A percentile compares a stretch with the other conserved stretches of the same genome.
phyloP scores from a whole-genome alignment of 2,797 vertebrate species.

The Gallirallus australis region DNA sequence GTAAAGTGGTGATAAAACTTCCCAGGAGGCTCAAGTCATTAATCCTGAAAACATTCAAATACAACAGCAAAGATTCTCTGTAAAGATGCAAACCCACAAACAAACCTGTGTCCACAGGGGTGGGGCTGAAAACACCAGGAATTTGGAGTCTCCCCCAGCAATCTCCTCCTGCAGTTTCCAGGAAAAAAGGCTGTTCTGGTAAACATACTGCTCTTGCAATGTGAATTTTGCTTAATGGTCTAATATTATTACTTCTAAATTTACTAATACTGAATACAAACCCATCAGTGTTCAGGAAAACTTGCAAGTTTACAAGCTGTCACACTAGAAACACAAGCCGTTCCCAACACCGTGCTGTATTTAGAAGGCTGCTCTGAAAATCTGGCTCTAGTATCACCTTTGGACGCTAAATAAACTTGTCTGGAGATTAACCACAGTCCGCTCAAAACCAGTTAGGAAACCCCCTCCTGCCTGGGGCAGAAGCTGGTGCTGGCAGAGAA shows the following conservation, averaged over 20 bases:
- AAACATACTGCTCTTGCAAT: not conserved
- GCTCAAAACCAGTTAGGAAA: slow-evolving; percentile 47
- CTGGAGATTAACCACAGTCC: slow-evolving; percentile 50
- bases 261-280: slow-evolving; percentile 23
- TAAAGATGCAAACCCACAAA: slow-evolving; percentile 19
- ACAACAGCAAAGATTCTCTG: not conserved
- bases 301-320: not conserved
- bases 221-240: not conserved
- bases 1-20: not conserved
- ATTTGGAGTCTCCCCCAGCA: not conserved
- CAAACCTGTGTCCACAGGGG: not conserved
- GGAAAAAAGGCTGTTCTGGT: not conserved
- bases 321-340: not conserved
- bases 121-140: slow-evolving; percentile 6
- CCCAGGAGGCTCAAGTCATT: not conserved
- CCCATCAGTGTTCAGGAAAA: not conserved
- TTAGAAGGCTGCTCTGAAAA: slow-evolving; percentile 46
- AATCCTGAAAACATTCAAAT: slow-evolving; percentile 11
- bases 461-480: slow-evolving; percentile 15
- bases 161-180: not conserved
- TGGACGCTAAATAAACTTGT: slow-evolving; percentile 52
- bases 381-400: slow-evolving; percentile 48
- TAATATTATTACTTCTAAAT: slow-evolving; percentile 9
- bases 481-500: slow-evolving; percentile 41
- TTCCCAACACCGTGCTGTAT: not conserved